Percentiles rank a stretch among this genome's conserved stretches.
Conservation (phyloP, 1,140 invertebrate genomes). For the Ceratosolen solmsi region DNA sequence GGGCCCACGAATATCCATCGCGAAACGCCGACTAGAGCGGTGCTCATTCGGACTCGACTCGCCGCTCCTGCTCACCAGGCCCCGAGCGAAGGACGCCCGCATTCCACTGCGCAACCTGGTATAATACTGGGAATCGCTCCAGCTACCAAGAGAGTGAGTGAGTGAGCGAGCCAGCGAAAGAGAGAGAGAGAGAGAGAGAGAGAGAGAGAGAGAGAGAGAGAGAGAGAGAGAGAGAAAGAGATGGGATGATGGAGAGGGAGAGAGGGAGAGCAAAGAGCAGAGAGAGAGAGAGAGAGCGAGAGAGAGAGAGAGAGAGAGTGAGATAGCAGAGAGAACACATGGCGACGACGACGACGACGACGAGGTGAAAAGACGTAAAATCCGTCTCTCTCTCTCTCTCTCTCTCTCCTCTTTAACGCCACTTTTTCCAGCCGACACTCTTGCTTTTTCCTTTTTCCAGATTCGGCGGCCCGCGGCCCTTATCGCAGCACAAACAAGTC, state of each 20-base stretch:
- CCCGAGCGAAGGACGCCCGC: slow-evolving; percentile 69
- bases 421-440: slow-evolving; percentile 31
- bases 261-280: slow-evolving; percentile 23
- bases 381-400: slow-evolving; percentile 26
- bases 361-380: too few species aligned
- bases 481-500: slow-evolving; percentile 57
- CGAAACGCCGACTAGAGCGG: slow-evolving; percentile 68
- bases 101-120: slow-evolving; percentile 71
- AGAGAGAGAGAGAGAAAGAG: slow-evolving; percentile 13
- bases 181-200: slow-evolving; percentile 32
- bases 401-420: slow-evolving; percentile 20
- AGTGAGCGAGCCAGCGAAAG: slow-evolving; percentile 38
- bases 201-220: neutral
- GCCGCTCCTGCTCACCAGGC: slow-evolving; percentile 24
- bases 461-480: neutral
- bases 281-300: too few species aligned
- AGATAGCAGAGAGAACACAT: too few species aligned
- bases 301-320: too few species aligned
- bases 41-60: slow-evolving; percentile 69
- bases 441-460: neutral
- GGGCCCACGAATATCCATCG: neutral
- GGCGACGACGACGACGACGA: too few species aligned
- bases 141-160: slow-evolving; percentile 34
- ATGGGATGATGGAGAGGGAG: slow-evolving; percentile 42
- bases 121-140: slow-evolving; percentile 72